Base-by-base conservation (phyloP, 2,888 invertebrate species). In the Taenaris catops region DNA sequence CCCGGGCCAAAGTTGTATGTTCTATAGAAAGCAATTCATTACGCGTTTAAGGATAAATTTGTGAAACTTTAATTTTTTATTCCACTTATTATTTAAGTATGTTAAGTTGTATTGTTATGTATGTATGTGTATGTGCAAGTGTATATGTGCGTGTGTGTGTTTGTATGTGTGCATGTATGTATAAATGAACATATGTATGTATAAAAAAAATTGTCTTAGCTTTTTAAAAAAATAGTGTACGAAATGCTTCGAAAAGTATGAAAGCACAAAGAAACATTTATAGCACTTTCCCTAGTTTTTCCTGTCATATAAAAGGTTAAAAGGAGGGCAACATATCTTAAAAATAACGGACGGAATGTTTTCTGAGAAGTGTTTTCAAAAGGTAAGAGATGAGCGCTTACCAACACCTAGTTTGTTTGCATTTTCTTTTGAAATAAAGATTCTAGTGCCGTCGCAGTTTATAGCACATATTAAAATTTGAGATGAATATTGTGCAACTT, bases 361-460 rank as follows among this genome's bases (percentile, higher is more conserved):
- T 40, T 44, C 37, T 26, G 34, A 44, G 37, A 36, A 29, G 24
- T 34, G 31, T 37, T 40, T 36, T 44, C 34, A 40, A 44, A 44
- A 37, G 40, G 29, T n/a, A 29, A 37, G 27, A 40, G 43, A 44
- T 44, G 40, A 44, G 34, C 36, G 40, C 34, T 44, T 44, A 44
- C 44, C 32, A 25, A 41, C 37, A 44, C 41, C 41, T 38, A 24
- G 37, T 17, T 21, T 44, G 34, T 44, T 41, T 41, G 17, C 44
- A 25, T 41, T 41, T n/a, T 44, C 44, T 44, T 42, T 44, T 38
- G 32, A 44, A 29, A 41, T 41, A 41, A 41, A 41, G 25, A 21
- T 17, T 31, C 23, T 32, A 19, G 28, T 37, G 31, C 25, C 21
- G 34, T 41, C 34, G 41, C 34, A 41, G 21, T 35, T 44, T 38